Evolutionary conservation across 2,113 vertebrate genomes (phyloP).

Genomic region (Chaetorhynchus papuensis): DNA sequence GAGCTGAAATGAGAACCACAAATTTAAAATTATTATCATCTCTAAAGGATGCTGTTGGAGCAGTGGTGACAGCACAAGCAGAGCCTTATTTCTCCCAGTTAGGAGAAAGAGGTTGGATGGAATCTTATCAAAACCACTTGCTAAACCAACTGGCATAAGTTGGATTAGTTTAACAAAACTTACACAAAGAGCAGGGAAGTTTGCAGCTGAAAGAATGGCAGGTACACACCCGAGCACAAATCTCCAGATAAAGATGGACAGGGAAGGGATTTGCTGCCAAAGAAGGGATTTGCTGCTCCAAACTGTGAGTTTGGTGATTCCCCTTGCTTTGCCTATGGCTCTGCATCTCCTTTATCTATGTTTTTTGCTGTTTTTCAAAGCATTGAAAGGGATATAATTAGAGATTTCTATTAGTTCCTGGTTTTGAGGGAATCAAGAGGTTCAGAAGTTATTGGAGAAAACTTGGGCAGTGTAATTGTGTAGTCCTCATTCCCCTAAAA

Average conservation of each 20-base stretch:
- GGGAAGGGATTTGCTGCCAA: background rate
- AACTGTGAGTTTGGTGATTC: background rate
- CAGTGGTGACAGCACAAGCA: background rate
- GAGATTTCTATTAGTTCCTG: background rate
- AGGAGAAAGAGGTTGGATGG: background rate
- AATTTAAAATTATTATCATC: background rate
- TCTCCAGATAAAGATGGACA: background rate
- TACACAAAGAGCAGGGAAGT: background rate
- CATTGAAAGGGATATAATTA: background rate
- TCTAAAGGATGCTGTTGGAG: background rate
- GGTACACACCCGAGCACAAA: background rate
- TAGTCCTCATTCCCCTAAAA: background rate
- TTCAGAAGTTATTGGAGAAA: background rate
- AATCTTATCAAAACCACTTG: background rate
- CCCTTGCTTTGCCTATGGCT: background rate
- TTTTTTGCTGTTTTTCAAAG: background rate
- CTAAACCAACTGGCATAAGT: rapidly evolving
- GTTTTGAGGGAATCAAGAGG: background rate
- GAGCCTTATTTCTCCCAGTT: background rate
- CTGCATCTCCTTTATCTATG: background rate
- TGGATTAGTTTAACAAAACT: background rate
- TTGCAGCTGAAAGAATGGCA: background rate
- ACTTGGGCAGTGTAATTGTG: background rate
- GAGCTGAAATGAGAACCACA: background rate
- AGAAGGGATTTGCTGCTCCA: background rate